Base-by-base conservation (phyloP, 2,113 vertebrate species). In the Microtus ochrogaster region DNA sequence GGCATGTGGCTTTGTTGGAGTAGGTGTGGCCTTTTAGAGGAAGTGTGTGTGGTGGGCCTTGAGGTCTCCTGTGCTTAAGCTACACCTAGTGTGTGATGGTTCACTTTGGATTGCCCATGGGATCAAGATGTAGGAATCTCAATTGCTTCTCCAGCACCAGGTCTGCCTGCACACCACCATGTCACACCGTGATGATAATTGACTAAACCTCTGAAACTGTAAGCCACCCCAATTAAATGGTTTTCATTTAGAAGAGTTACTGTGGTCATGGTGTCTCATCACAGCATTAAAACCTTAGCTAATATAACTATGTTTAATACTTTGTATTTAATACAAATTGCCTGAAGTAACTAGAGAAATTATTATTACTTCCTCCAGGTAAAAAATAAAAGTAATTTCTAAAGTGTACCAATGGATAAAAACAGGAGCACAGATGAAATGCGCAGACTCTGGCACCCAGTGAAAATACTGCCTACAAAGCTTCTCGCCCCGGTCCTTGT, bases 311-410 rank as follows among this genome's bases (percentile, higher is more conserved):
- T 19, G 13, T 63, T 87, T 36, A 85, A 30, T 94, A 36, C 14
- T 91, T 91, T 92, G 85, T 9, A 30, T 52, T 84, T 92, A 89
- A 52, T 94, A 91, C 52, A 73, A 92, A 94, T 44, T 89, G 44
- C 90, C 52, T 86, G 44, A 94, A 89, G 79, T 66, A 91, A 55
- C 76, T 91, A 78, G 63, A 86, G 44, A 83, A 89, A 78, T 12
- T 63, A 52, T 91, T 68, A 74, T 85, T 73, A 84, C 28, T 83
- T 94, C 72, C 83, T 90, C 92, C 79, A 93, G 92, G 74, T 44
- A 96, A 49, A 22, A 87, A 22, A 88, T 21, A 97, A 90, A 96
- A 96, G 95, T 94, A 88, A 89, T 92, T 73, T 78, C 84, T 91
- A 17, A 96, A 93, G 33, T 79, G 55, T 93, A 47, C 86, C 72